Evolutionary conservation across 23 tunicate species (phyloP), one percentile per base, ranked within the genome.

Genomic region (Styela plicata): DNA sequence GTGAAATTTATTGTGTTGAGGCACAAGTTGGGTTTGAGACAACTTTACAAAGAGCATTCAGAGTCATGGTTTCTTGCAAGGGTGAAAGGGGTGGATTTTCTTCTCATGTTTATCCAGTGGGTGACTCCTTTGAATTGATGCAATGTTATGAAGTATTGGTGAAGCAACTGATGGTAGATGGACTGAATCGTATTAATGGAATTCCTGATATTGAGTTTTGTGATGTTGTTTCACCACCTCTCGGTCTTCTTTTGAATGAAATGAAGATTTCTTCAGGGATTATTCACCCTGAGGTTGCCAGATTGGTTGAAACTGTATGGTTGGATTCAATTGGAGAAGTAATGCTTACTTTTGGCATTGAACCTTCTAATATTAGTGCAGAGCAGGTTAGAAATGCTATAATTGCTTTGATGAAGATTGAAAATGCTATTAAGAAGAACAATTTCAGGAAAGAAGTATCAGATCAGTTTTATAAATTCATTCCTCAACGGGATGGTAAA

Each of bases 231-330:
- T 24, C 66, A 30, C 74, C 1, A 31, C 20, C 28, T 5, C 31
- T 34, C 34, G 17, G 16, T 21, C 37, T 78, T 83, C 24, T 89
- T 74, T 64, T 89, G 27, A 88, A 79, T 23, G 94, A 89, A 52
- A 89, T 89, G 88, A 87, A 87, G 29, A 53, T 78, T 22, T 69
- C 85, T 23, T 74, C 79, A 22, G 94, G 94, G 1, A 61, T 63
- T 34, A 65, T 89, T 7, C 88, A 79, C 78, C 77, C 82, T 26
- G 52, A 76, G 19, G 94, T 89, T 2, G 82, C 64, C 30, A 23
- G 83, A 23, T 52, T 86, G 2, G 74, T 86, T n/a, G 18, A 35
- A 24, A n/a, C 64, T 29, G 26, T 79, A 3, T 32, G 77, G 36
- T 26, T 34, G 17, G 69, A 63, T 85, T 83, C 89, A 19, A 44